Evolutionary conservation across 2,113 vertebrate species (phyloP), one percentile per base, ranked within the genome.

Genomic region (Nematolebias whitei): DNA sequence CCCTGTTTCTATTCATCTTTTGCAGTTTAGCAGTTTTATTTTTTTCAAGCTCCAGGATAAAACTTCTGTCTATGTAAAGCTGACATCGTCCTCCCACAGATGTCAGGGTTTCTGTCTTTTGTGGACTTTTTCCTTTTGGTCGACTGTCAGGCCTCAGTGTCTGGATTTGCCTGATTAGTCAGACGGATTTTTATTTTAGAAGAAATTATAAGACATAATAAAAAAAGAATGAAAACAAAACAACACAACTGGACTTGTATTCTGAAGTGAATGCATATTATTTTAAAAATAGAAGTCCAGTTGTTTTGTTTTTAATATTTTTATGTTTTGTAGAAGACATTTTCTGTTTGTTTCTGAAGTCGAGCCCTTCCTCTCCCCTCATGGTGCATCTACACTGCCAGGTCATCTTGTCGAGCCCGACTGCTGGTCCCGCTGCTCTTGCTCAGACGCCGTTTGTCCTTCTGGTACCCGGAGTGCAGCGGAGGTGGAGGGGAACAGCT

Each of bases 401-500:
- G 78, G 71, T 98, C 97, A 11, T 95, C 95, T 0, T 95, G 94
- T 53, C 96, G 91, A 0, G 93, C 92, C 62, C 95, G 94, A 86
- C 94, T 96, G 85, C 95, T 96, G 82, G 87, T 81, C 0, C 91
- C 90, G 22, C 97, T 99, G 78, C 92, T 87, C 86, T 95, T 98
- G 92, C 96, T 99, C 43, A 94, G 67, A 35, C 95, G 92, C 0
- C 94, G 94, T 50, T 98, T 97, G 85, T 96, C 95, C 1, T 74
- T 91, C n/a, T 84, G 83, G 74, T 90, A 95, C 68, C 76, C 80
- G 1, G 92, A 74, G 0, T 93, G 90, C 61, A 85, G 77, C 61
- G 59, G 91, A 15, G n/a, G 91, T 70, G 47, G 78, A 55, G 0
- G 87, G 83, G 81, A 73, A 81, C 56, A 84, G 54, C 57, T 90